Evolutionary conservation across 1,140 invertebrate species (phyloP).

Genomic region (Platyscapa corneri): DNA sequence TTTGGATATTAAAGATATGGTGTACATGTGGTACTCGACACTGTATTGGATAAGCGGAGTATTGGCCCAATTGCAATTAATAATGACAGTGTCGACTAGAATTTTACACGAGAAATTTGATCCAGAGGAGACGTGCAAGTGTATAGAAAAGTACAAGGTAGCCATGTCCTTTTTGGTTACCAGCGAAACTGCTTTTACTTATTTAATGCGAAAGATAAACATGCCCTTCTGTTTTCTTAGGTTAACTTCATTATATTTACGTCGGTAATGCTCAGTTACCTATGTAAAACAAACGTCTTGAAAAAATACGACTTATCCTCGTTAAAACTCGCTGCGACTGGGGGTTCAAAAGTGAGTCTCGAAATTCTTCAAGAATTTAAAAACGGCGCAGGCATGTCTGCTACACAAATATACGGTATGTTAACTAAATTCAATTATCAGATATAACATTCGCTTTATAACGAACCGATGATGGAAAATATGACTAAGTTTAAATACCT

Average conservation of each 20-base stretch:
- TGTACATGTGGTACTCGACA: conserved; percentile 31
- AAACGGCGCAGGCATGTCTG: not conserved
- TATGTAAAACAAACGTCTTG: conserved; percentile 18
- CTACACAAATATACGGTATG: conserved; percentile 41
- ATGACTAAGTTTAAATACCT: not conserved
- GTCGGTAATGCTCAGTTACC: not conserved
- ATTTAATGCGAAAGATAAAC: no score
- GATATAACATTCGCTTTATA: not conserved
- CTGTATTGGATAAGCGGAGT: conserved; percentile 54
- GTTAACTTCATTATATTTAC: conserved; percentile 5
- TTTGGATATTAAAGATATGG: not conserved
- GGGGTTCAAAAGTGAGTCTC: conserved; percentile 17
- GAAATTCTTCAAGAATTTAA: conserved; percentile 34
- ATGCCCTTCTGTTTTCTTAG: not conserved
- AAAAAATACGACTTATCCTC: conserved; percentile 35
- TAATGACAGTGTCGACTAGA: not conserved
- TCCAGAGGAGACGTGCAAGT: conserved; percentile 52
- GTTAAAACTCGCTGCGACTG: not conserved
- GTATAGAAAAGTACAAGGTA: conserved; percentile 60
- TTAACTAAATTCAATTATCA: not conserved
- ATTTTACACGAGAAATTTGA: conserved; percentile 52
- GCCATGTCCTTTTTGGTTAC: not conserved
- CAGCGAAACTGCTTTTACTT: no score
- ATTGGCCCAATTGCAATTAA: conserved; percentile 17
- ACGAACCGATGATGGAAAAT: not conserved